Conservation (phyloP, 2,888 invertebrate genomes). For the Euphydryas editha region DNA sequence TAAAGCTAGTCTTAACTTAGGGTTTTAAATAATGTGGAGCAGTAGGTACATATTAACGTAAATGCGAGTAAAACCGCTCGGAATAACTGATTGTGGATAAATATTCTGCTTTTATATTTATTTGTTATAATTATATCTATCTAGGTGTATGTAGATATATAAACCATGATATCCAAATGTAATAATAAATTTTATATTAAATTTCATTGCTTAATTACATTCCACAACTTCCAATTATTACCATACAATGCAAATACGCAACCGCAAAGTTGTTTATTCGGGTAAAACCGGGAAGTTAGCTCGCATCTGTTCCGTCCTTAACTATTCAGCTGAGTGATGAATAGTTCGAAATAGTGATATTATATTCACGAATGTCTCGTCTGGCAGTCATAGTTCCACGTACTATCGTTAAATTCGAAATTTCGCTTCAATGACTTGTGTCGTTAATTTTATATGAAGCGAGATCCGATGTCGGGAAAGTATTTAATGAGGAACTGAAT, state of each 20-base stretch:
- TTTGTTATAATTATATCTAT: too few species aligned
- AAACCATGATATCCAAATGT: not conserved
- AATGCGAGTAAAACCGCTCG: too few species aligned
- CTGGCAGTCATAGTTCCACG: conserved; percentile 32
- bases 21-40: too few species aligned
- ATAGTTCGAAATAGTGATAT: conserved; percentile 38
- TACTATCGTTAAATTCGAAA: conserved; percentile 22
- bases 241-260: conserved; percentile 23
- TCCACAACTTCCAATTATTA: conserved; percentile 30
- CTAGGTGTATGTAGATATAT: not conserved
- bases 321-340: conserved; percentile 31
- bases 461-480: conserved; percentile 17
- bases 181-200: too few species aligned
- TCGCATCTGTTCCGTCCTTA: conserved; percentile 36
- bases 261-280: conserved; percentile 41
- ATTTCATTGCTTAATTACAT: conserved; percentile 12
- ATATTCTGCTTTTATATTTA: not conserved
- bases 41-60: too few species aligned
- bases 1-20: too few species aligned
- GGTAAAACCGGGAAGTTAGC: conserved; percentile 46
- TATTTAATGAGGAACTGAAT: conserved; percentile 13
- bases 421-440: conserved; percentile 22
- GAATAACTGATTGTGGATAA: too few species aligned
- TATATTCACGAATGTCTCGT: conserved; percentile 45
- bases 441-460: conserved; percentile 22